These are phyloP conservation scores for Venustoraphidia nigricollis DNA, from an alignment of 2,888 invertebrate genomes.

Conservation along the genomic window DNA sequence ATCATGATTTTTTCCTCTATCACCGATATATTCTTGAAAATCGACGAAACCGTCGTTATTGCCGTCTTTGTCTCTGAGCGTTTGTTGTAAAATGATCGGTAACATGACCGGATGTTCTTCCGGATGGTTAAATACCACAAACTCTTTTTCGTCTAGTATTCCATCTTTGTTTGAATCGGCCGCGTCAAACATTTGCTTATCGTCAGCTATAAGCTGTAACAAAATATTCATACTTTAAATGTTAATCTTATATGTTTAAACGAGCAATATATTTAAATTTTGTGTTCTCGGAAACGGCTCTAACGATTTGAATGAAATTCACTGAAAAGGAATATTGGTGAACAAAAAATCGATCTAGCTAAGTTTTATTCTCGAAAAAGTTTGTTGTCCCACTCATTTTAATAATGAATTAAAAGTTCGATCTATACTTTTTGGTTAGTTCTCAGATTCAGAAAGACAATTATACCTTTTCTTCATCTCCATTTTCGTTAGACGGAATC, in stretches of 20 bases:
- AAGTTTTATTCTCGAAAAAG: too few species aligned
- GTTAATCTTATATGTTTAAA: too few species aligned
- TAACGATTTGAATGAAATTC: too few species aligned
- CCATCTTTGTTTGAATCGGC: conserved; percentile 79
- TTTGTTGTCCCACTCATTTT: too few species aligned
- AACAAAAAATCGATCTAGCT: too few species aligned
- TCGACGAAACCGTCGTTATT: conserved; percentile 73
- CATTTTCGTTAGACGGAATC: conserved; percentile 17
- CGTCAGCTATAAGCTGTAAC: conserved; percentile 51
- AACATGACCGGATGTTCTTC: conserved; percentile 86
- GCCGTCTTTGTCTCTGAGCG: conserved; percentile 70
- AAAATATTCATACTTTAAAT: conserved; percentile 9
- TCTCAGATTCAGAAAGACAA: too few species aligned
- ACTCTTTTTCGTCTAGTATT: conserved; percentile 58
- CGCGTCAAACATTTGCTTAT: conserved; percentile 68
- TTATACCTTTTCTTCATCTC: conserved; percentile 24
- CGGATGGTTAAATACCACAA: conserved; percentile 80
- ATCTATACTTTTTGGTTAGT: conserved; percentile 11
- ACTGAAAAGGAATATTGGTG: too few species aligned
- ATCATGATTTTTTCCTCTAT: conserved; percentile 49
- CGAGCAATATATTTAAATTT: too few species aligned
- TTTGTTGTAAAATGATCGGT: conserved; percentile 60
- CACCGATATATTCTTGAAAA: conserved; percentile 71
- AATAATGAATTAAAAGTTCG: not conserved
- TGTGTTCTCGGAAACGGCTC: too few species aligned